A percentile compares a stretch with the other conserved stretches of the same genome.
Conservation (phyloP, 2,888 invertebrate genomes). For the Notocelia uddmanniana region DNA sequence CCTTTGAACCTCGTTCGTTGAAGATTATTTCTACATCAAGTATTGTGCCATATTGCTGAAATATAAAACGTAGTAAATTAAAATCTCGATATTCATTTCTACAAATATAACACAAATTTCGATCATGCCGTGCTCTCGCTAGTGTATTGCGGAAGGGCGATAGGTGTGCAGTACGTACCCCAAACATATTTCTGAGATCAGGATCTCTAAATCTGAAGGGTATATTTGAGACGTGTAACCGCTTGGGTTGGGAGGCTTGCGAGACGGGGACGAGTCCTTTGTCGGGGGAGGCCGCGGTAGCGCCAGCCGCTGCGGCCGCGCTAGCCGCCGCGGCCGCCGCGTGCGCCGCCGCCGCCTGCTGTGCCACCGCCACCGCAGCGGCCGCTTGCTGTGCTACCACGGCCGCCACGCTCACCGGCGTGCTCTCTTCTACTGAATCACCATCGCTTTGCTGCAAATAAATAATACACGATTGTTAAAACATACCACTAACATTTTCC, state of each 20-base stretch:
- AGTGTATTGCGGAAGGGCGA: constrained; percentile 27
- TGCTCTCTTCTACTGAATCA: constrained; percentile 84
- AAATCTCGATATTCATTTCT: constrained; percentile 50
- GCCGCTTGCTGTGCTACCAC: constrained; percentile 73
- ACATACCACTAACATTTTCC: neutral
- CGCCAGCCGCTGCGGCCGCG: constrained; percentile 67
- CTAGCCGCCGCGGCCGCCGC: constrained; percentile 77
- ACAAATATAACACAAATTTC: constrained; percentile 40
- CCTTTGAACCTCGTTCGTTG: constrained; percentile 99
- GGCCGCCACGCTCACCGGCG: constrained; percentile 82
- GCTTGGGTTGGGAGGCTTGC: constrained; percentile 91
- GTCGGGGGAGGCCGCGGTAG: constrained; percentile 74
- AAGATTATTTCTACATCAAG: constrained; percentile 99
- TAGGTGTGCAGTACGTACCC: constrained; percentile 89
- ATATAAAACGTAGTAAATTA: constrained; percentile 77
- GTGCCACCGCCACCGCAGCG: constrained; percentile 70
- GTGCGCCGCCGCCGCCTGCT: constrained; percentile 83
- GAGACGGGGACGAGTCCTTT: constrained; percentile 83
- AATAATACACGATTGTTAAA: neutral
- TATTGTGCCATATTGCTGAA: constrained; percentile 99
- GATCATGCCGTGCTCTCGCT: constrained; percentile 52
- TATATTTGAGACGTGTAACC: constrained; percentile 99
- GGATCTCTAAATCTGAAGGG: constrained; percentile 99
- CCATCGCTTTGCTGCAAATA: constrained; percentile 72
- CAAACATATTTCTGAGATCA: constrained; percentile 98